Evolutionary conservation across 1,140 invertebrate species (phyloP), one percentile per base, ranked within the genome.

Genomic region (Drosophila repletoides): DNA sequence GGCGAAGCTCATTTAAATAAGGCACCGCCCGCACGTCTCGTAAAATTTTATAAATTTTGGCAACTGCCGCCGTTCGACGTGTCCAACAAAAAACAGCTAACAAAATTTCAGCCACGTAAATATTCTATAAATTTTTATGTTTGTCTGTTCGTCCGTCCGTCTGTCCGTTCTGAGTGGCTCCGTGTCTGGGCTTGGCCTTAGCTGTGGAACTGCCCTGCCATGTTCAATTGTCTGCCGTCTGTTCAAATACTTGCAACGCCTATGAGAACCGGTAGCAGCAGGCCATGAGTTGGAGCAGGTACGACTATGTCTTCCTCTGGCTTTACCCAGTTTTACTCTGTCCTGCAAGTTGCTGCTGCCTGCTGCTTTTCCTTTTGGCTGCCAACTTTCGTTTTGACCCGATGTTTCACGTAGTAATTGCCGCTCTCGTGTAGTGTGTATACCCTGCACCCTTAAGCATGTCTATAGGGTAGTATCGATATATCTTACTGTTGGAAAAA

Each of bases 101-200:
- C 58, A 61, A 61, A 72, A 72, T 55, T 72, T 53, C 65, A 56
- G 41, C 66, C 70, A 73, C 70, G 70, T 73, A 65, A 70, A 73
- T 73, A 73, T 73, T 73, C 58, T 73, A 73, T 73, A 73, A 73
- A 73, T 73, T 73, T 73, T 65, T 65, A 70, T 73, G 70, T 55
- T 36, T 46, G 40, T 17, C 48, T 49, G 46, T 43, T 19, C 45
- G 52, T 19, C 55, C n/a, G 40, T 24, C 17, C 5, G 34, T 17
- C 52, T 12, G 36, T 49, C 67, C 36, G 52, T 45, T 19, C 12
- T 12, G 14, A 1, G n/a, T 36, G 17, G n/a, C n/a, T 24, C 10
- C 28, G 21, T 43, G 19, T 28, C 41, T 43, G 41, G 34, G 10
- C 33, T 22, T 24, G 48, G 29, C 31, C 17, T 29, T 9, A 22